phyloP scores from a whole-genome alignment of 2,888 invertebrate genomes.

The Andrena haemorrhoa region DNA sequence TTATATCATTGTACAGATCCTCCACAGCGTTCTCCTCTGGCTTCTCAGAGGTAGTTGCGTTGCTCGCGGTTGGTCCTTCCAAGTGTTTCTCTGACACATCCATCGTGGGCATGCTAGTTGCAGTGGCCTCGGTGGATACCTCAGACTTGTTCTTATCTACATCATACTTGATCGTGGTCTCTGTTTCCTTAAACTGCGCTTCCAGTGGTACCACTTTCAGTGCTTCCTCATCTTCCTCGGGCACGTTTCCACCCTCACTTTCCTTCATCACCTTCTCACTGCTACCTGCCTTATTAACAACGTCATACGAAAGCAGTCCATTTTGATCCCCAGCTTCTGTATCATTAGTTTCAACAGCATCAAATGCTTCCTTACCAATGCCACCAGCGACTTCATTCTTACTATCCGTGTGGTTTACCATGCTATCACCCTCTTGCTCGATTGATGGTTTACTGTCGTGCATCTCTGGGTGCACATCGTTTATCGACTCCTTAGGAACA shows the following conservation, averaged over 20 bases:
- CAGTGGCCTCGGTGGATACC: slow-evolving; percentile 49
- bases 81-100: slow-evolving; percentile 22
- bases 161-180: slow-evolving; percentile 20
- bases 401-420: slow-evolving; percentile 7
- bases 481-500: slow-evolving; percentile 52
- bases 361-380: slow-evolving; percentile 10
- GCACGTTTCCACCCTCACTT: slow-evolving; percentile 14
- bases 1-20: slow-evolving; percentile 82
- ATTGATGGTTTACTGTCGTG: not conserved
- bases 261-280: slow-evolving; percentile 3
- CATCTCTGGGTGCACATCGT: slow-evolving; percentile 45
- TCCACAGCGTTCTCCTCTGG: slow-evolving; percentile 78
- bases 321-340: slow-evolving; percentile 44
- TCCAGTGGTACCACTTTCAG: slow-evolving; percentile 61
- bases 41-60: slow-evolving; percentile 61
- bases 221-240: slow-evolving; percentile 47
- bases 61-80: slow-evolving; percentile 27
- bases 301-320: slow-evolving; percentile 15
- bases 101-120: slow-evolving; percentile 33
- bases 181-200: slow-evolving; percentile 40
- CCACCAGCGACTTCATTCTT: slow-evolving; percentile 8
- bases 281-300: not conserved
- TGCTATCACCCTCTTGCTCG: slow-evolving; percentile 2
- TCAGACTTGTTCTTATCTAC: slow-evolving; percentile 20
- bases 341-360: slow-evolving; percentile 43